Evolutionary conservation across 2,113 vertebrate genomes (phyloP).

Genomic region (Pholis gunnellus): DNA sequence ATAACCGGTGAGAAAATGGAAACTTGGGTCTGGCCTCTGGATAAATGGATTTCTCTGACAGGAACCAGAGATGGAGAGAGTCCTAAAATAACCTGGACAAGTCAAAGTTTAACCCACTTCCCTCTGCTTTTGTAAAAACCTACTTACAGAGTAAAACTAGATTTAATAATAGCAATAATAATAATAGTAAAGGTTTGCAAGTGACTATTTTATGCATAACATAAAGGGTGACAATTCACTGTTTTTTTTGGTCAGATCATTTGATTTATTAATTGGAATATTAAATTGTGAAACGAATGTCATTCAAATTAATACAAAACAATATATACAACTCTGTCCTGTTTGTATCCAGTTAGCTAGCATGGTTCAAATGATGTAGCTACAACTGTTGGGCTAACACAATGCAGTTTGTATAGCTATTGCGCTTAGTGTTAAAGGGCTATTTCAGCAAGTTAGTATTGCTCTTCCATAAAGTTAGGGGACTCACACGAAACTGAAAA

Average conservation of each 20-base stretch:
- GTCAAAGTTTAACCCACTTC: conserved; percentile 17
- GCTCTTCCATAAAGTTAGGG: not conserved
- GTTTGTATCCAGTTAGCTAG: too few relatives aligned
- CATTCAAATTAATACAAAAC: not conserved
- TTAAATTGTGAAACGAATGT: not conserved
- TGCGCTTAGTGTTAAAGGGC: not conserved
- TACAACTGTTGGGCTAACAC: not conserved
- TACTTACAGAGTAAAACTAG: not conserved
- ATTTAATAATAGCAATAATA: not conserved
- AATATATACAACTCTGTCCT: too few relatives aligned
- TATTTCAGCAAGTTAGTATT: not conserved
- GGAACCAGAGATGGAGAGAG: conserved; percentile 62
- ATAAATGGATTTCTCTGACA: conserved; percentile 58
- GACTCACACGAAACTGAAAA: not conserved
- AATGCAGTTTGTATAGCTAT: not conserved
- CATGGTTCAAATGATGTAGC: not conserved
- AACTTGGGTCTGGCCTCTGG: conserved; percentile 39
- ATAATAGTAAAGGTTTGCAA: not conserved
- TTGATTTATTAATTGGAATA: too few relatives aligned
- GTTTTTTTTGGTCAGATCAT: too few relatives aligned
- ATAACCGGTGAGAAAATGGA: conserved; percentile 60
- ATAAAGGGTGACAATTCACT: not conserved
- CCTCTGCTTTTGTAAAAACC: not conserved
- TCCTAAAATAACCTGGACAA: conserved; percentile 62
- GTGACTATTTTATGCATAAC: not conserved